These are phyloP conservation scores for Sarcophilus harrisii DNA, from an alignment of 2,797 vertebrate species.

Conservation along the genomic window DNA sequence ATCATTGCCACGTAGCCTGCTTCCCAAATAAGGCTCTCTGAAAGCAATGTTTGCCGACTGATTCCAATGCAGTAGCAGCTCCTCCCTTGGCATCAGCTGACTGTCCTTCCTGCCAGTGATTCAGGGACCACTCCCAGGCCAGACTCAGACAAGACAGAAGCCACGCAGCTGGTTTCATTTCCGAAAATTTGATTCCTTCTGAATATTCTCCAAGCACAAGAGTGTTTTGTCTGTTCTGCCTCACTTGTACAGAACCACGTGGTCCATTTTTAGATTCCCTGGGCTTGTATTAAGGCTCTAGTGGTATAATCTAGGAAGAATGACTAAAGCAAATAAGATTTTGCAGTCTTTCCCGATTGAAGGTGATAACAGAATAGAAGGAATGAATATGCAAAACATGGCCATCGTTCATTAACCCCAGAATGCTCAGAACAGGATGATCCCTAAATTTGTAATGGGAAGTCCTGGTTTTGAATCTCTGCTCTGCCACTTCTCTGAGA, in stretches of 20 bases:
- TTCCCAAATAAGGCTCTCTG: neutral
- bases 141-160: neutral
- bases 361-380: constrained; percentile 38
- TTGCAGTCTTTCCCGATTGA: constrained; percentile 14
- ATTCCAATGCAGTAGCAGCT: neutral
- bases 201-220: neutral
- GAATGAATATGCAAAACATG: constrained; percentile 3
- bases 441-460: neutral
- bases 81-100: neutral
- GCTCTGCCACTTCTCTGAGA: neutral
- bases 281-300: constrained; percentile 22
- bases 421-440: neutral
- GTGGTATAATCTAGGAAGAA: constrained; percentile 18
- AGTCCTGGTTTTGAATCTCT: neutral
- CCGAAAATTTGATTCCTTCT: constrained; percentile 39
- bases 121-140: neutral
- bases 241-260: neutral
- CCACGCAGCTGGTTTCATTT: neutral
- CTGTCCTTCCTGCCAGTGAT: constrained; percentile 20
- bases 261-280: neutral
- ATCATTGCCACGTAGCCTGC: neutral
- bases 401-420: neutral
- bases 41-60: neutral
- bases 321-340: constrained; percentile 24
- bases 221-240: constrained; percentile 19